These are phyloP conservation scores for Acrocyrtus sp. DNA, from an alignment of 2,888 invertebrate species.

Conservation along the genomic window DNA sequence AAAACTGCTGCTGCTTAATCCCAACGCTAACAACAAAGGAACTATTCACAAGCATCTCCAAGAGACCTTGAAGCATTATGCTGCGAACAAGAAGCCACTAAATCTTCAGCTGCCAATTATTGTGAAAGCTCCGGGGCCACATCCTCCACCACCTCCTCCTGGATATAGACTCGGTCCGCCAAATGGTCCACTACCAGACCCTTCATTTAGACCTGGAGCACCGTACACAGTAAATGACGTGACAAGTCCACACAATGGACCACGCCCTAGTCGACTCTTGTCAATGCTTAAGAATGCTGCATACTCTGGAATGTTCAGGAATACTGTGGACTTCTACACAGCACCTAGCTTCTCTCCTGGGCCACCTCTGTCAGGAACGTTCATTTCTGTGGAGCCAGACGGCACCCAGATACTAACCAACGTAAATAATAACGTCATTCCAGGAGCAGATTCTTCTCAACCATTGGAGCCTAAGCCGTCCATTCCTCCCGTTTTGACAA, in stretches of 20 bases:
- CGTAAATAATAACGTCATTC: slow-evolving; percentile 11
- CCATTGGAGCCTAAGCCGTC: slow-evolving; percentile 23
- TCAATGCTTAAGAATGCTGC: slow-evolving; percentile 27
- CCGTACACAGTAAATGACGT: not conserved
- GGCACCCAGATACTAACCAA: slow-evolving; percentile 28
- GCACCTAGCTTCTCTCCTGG: slow-evolving; percentile 1
- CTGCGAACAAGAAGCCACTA: slow-evolving; percentile 2
- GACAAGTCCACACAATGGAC: not conserved
- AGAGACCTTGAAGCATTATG: slow-evolving; percentile 31
- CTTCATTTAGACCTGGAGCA: not conserved
- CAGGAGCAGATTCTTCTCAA: not conserved
- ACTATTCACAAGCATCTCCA: slow-evolving; percentile 38
- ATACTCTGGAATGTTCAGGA: slow-evolving; percentile 25
- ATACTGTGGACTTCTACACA: slow-evolving; percentile 5
- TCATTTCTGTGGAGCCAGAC: slow-evolving; percentile 9
- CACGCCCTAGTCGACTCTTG: slow-evolving; percentile 10
- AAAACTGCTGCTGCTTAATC: slow-evolving; percentile 25
- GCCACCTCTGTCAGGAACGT: slow-evolving; percentile 22
- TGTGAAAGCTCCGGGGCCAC: slow-evolving; percentile 40
- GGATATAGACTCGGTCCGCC: slow-evolving; percentile 28
- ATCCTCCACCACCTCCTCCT: slow-evolving; percentile 42
- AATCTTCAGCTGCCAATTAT: slow-evolving; percentile 37
- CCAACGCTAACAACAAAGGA: slow-evolving; percentile 31
- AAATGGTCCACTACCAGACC: not conserved
- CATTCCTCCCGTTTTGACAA: slow-evolving; percentile 36